A percentile compares a stretch with the other conserved stretches of the same genome.
Conservation (phyloP, 2,797 vertebrate species). For the Lerista edwardsae region DNA sequence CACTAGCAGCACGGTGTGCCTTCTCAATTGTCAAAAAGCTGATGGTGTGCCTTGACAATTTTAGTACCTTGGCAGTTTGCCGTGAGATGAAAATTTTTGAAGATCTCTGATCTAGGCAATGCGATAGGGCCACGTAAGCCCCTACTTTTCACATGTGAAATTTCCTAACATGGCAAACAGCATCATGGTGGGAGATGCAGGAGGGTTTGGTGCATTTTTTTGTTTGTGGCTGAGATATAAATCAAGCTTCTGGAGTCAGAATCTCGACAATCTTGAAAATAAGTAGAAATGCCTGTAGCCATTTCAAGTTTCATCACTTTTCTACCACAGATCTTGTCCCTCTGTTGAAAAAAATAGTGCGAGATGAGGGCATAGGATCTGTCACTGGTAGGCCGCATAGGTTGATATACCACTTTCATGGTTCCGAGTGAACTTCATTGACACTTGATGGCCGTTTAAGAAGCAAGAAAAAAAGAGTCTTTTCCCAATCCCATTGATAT, state of each 20-base stretch:
- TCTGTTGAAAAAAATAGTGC: not conserved
- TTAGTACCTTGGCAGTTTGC: too few species aligned
- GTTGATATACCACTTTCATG: not conserved
- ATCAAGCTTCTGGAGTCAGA: not conserved
- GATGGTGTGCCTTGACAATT: too few species aligned
- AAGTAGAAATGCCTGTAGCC: not conserved
- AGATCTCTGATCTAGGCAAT: too few species aligned
- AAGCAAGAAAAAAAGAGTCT: not conserved
- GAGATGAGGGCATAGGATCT: not conserved
- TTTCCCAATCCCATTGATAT: not conserved
- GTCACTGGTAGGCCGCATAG: not conserved
- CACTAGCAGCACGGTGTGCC: too few species aligned
- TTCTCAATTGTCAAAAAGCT: too few species aligned
- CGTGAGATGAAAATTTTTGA: too few species aligned
- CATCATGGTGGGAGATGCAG: not conserved
- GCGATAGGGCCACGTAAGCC: not conserved
- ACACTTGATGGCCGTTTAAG: not conserved
- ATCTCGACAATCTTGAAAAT: not conserved
- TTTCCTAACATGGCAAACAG: not conserved
- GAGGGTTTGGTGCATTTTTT: not conserved
- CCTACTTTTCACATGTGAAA: not conserved
- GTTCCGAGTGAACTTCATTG: not conserved
- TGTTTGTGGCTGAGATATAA: not conserved
- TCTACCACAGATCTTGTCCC: not conserved
- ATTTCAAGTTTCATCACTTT: not conserved